These are phyloP conservation scores for Argopecten irradians DNA, from an alignment of 1,140 invertebrate genomes.

Conservation along the genomic window DNA sequence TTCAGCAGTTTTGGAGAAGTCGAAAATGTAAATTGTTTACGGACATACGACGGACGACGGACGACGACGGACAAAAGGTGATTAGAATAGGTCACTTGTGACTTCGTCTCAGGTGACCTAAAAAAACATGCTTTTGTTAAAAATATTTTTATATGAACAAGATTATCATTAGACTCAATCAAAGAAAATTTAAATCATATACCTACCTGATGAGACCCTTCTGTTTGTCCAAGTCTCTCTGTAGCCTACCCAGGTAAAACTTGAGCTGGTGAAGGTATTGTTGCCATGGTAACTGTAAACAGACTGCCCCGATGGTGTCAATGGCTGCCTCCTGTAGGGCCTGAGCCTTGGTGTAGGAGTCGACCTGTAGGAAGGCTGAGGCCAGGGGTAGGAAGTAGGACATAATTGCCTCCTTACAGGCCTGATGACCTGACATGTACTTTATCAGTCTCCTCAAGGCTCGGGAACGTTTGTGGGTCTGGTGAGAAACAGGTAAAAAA, in stretches of 20 bases:
- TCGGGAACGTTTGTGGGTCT: slow-evolving; percentile 88
- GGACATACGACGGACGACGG: no score
- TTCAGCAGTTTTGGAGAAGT: no score
- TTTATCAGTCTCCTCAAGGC: slow-evolving; percentile 83
- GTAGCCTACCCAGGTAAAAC: slow-evolving; percentile 87
- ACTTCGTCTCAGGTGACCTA: no score
- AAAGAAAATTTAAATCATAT: not conserved
- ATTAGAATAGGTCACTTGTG: no score
- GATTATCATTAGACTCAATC: no score
- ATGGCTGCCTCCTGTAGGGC: slow-evolving; percentile 89
- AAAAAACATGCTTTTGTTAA: no score
- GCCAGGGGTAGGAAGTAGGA: slow-evolving; percentile 92
- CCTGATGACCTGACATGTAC: slow-evolving; percentile 77
- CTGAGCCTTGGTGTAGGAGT: slow-evolving; percentile 86
- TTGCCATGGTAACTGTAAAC: slow-evolving; percentile 89
- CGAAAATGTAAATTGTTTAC: no score
- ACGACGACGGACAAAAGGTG: no score
- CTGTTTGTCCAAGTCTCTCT: slow-evolving; percentile 84
- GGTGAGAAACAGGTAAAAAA: slow-evolving; percentile 75
- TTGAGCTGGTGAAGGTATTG: slow-evolving; percentile 89
- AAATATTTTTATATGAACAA: no score
- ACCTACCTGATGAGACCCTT: slow-evolving; percentile 80
- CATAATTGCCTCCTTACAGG: slow-evolving; percentile 84
- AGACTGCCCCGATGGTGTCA: slow-evolving; percentile 83
- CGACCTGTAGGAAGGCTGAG: slow-evolving; percentile 87